Conservation (phyloP, 2,797 vertebrate genomes). For the Meriones psammophilus region DNA sequence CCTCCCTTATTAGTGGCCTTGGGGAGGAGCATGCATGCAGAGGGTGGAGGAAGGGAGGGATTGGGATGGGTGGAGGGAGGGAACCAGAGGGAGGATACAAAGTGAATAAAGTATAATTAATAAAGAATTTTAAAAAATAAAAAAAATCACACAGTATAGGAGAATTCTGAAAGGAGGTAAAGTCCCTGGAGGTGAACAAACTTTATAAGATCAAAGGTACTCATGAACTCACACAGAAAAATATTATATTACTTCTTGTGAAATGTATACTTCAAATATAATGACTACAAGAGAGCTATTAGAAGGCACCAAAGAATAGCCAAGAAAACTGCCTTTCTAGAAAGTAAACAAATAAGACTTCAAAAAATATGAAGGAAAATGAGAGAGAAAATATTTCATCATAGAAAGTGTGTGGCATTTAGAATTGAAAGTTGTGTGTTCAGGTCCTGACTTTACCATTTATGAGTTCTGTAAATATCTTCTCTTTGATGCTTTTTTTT, state of each 20-base stretch:
- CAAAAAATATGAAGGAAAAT: constrained; percentile 19
- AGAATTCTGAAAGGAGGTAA: background rate
- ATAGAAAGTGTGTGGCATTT: background rate
- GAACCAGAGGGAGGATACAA: no score
- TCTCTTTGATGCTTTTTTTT: background rate
- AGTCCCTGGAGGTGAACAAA: background rate
- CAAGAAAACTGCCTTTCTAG: background rate
- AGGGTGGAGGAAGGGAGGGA: no score
- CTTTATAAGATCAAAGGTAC: background rate
- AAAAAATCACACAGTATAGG: background rate
- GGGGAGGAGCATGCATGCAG: no score
- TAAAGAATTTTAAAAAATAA: no score
- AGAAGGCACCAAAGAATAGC: background rate
- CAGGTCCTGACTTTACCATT: background rate
- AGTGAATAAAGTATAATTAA: no score
- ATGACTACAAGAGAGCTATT: background rate
- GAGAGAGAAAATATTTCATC: constrained; percentile 2
- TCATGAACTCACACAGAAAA: background rate
- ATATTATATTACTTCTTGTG: constrained; percentile 30
- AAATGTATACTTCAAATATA: constrained; percentile 22
- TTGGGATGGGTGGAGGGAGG: no score
- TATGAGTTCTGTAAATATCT: background rate
- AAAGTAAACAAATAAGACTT: constrained; percentile 14
- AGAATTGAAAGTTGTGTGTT: background rate
- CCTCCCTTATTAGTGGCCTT: no score